phyloP scores from a whole-genome alignment of 53 echinoderm and acorn worm genomes.

The Apostichopus leukothele region DNA sequence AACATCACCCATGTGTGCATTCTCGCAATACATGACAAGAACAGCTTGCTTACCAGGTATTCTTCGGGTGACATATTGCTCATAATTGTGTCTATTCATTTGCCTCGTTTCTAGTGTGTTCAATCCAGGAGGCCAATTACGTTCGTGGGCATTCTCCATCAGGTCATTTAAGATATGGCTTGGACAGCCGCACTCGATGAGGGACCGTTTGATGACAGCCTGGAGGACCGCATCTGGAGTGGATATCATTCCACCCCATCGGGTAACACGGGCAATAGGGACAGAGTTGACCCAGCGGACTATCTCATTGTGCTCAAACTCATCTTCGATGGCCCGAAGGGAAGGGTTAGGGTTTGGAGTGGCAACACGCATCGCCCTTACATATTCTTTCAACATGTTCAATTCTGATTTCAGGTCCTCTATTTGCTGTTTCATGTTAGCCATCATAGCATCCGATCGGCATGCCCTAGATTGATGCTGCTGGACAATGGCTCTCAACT shows the following conservation, averaged over 20 bases:
- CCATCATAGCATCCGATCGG: slow-evolving; percentile 74
- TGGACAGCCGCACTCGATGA: slow-evolving; percentile 89
- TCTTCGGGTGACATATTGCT: slow-evolving; percentile 89
- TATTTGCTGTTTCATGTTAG: slow-evolving; percentile 71
- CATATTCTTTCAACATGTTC: slow-evolving; percentile 96
- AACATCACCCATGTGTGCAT: slow-evolving; percentile 92
- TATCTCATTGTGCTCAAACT: slow-evolving; percentile 92
- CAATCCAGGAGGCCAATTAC: slow-evolving; percentile 96
- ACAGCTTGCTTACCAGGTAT: slow-evolving; percentile 98
- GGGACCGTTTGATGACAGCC: slow-evolving; percentile 95
- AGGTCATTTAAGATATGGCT: slow-evolving; percentile 87
- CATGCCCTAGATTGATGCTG: slow-evolving; percentile 69
- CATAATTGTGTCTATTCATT: slow-evolving; percentile 93
- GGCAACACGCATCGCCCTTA: slow-evolving; percentile 87
- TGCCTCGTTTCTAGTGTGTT: slow-evolving; percentile 95
- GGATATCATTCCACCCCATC: slow-evolving; percentile 99
- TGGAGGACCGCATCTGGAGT: slow-evolving; percentile 98
- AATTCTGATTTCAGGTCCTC: slow-evolving; percentile 80
- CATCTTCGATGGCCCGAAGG: slow-evolving; percentile 94
- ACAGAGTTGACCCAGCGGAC: slow-evolving; percentile 94
- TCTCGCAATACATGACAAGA: slow-evolving; percentile 93
- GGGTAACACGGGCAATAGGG: slow-evolving; percentile 86
- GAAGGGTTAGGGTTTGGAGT: slow-evolving; percentile 90
- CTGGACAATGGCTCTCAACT: slow-evolving; percentile 74
- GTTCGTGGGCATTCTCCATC: slow-evolving; percentile 97